These are phyloP conservation scores for Drosophila kokeensis DNA, from an alignment of 2,888 invertebrate genomes.

Conservation along the genomic window DNA sequence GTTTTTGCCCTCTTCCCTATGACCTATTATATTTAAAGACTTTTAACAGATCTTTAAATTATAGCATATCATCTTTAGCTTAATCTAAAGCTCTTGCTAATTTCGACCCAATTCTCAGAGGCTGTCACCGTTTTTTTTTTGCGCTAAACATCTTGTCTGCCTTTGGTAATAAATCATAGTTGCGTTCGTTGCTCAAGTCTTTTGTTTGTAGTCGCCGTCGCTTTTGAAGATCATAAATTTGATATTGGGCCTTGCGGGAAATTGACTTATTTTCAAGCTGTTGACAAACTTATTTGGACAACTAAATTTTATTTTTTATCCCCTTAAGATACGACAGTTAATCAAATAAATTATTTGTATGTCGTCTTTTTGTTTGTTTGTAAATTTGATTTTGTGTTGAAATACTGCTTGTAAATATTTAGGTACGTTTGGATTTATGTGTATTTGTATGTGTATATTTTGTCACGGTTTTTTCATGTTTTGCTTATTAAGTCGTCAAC, in stretches of 20 bases:
- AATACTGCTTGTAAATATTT: slow-evolving; percentile 27
- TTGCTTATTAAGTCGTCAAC: slow-evolving; percentile 57
- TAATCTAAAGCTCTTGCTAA: slow-evolving; percentile 61
- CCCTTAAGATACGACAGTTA: slow-evolving; percentile 19
- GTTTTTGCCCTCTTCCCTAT: background rate
- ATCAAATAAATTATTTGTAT: slow-evolving; percentile 40
- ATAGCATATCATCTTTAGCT: slow-evolving; percentile 32
- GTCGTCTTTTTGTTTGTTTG: slow-evolving; percentile 22
- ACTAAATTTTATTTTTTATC: slow-evolving; percentile 3
- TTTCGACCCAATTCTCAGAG: slow-evolving; percentile 73
- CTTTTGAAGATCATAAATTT: slow-evolving; percentile 70
- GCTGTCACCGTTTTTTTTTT: slow-evolving; percentile 41
- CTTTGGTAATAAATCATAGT: slow-evolving; percentile 67
- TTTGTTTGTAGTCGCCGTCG: slow-evolving; percentile 35
- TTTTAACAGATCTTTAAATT: slow-evolving; percentile 17
- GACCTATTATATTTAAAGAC: background rate
- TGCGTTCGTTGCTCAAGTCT: slow-evolving; percentile 52
- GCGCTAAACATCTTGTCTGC: slow-evolving; percentile 39
- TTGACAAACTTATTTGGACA: slow-evolving; percentile 16
- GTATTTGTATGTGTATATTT: slow-evolving; percentile 23
- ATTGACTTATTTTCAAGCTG: slow-evolving; percentile 34
- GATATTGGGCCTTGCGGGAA: slow-evolving; percentile 44
- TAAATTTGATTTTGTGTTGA: slow-evolving; percentile 28
- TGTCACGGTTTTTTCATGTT: slow-evolving; percentile 42
- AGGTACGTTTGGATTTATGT: background rate